These are phyloP conservation scores for Microcebus ravelobensis DNA, from an alignment of 2,113 vertebrate species.

Conservation along the genomic window DNA sequence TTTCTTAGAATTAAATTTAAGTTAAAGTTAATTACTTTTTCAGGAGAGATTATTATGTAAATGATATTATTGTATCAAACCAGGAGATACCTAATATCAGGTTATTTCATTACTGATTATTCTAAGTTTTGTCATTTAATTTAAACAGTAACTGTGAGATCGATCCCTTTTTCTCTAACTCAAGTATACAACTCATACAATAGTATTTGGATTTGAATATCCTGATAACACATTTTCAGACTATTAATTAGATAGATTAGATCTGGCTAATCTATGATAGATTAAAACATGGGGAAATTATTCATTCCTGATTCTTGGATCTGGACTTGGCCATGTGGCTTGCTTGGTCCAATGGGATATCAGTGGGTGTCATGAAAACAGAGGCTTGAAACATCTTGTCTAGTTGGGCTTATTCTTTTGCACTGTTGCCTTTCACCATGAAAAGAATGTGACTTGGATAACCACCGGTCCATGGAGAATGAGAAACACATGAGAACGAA, in stretches of 20 bases:
- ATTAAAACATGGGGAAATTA: background rate
- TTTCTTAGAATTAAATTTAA: background rate
- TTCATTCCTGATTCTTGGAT: background rate
- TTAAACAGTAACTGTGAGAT: background rate
- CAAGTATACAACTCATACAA: background rate
- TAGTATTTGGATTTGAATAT: background rate
- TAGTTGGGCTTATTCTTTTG: background rate
- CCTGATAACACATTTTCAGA: background rate
- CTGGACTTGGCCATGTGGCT: background rate
- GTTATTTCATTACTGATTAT: background rate
- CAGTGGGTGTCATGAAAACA: background rate
- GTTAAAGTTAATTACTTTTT: background rate
- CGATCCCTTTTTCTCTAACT: background rate
- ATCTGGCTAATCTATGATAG: background rate
- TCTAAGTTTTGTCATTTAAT: background rate
- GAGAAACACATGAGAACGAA: background rate
- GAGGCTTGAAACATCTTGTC: background rate
- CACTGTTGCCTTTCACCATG: background rate
- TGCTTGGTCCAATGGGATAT: background rate
- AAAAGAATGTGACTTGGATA: background rate
- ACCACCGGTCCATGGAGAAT: background rate
- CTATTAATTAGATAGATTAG: background rate
- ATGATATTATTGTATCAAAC: background rate
- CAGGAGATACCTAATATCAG: background rate
- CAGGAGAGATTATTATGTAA: background rate